Conservation (phyloP, 2,888 invertebrate species). For the Drosophila picticornis region DNA sequence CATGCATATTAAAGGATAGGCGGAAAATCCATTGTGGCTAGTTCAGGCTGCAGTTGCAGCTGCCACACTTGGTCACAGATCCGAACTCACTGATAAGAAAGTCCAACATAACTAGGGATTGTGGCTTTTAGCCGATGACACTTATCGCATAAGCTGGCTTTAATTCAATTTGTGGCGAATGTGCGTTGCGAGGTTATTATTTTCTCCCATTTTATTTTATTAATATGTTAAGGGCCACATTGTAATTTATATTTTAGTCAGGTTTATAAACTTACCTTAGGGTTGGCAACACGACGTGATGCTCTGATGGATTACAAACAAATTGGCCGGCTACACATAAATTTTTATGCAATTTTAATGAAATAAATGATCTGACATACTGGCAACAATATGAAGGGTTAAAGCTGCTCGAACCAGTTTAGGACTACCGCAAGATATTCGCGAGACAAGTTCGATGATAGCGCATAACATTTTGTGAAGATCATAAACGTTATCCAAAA, state of each 20-base stretch:
- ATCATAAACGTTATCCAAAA: conserved; percentile 35
- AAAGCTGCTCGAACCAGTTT: conserved; percentile 33
- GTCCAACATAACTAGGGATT: conserved; percentile 41
- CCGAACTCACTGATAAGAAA: conserved; percentile 46
- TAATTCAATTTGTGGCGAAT: conserved; percentile 69
- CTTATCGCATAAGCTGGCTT: conserved; percentile 61
- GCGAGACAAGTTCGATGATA: conserved; percentile 51
- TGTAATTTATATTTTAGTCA: conserved; percentile 66
- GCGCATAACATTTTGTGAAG: conserved; percentile 40
- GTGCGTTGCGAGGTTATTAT: conserved; percentile 23
- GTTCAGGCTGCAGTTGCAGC: conserved; percentile 32
- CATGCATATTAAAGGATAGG: conserved; percentile 42
- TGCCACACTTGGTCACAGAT: conserved; percentile 54
- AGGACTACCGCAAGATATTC: conserved; percentile 38
- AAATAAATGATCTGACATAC: conserved; percentile 69
- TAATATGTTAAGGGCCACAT: conserved; percentile 73
- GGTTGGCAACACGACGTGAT: conserved; percentile 49
- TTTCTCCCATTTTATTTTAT: conserved; percentile 67
- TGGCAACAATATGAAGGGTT: conserved; percentile 46
- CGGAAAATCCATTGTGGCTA: conserved; percentile 36
- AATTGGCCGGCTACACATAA: conserved; percentile 58
- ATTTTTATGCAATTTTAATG: conserved; percentile 77
- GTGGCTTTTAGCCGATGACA: conserved; percentile 37
- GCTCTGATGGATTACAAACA: conserved; percentile 73
- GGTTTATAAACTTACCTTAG: conserved; percentile 41